Percentiles rank a stretch among this genome's conserved stretches.
Evolutionary conservation across 2,888 invertebrate species (phyloP).

Genomic region (Cordilura impudica): DNA sequence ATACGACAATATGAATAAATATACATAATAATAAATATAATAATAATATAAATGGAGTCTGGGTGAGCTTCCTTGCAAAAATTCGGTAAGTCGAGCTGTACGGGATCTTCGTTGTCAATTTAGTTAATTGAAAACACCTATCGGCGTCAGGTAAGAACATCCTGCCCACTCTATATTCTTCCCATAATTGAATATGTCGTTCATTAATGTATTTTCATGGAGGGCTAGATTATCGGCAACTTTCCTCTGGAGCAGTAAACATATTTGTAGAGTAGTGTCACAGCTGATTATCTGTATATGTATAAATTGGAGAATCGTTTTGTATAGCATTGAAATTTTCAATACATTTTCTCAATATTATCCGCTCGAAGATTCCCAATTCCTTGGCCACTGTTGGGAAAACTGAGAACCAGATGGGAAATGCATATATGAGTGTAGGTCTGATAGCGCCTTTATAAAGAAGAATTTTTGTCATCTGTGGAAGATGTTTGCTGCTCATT

Average conservation of each 20-base stretch:
- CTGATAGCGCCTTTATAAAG: not conserved
- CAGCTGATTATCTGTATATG: not conserved
- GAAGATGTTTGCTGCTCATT: not conserved
- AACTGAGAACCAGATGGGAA: slow-evolving; percentile 6
- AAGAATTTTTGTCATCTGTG: not conserved
- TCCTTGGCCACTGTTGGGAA: not conserved
- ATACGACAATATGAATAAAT: too few relatives aligned
- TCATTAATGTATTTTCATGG: too few relatives aligned
- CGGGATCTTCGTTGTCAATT: too few relatives aligned
- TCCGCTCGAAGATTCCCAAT: not conserved
- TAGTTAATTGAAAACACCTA: too few relatives aligned
- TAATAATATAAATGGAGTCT: too few relatives aligned
- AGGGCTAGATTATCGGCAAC: too few relatives aligned
- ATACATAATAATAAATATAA: too few relatives aligned
- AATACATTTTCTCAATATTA: not conserved
- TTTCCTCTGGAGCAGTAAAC: not conserved
- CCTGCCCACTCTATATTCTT: too few relatives aligned
- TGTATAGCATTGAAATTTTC: not conserved
- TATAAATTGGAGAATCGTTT: not conserved
- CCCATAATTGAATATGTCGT: too few relatives aligned
- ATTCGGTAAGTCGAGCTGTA: too few relatives aligned
- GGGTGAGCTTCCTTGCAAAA: too few relatives aligned
- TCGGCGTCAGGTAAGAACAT: too few relatives aligned
- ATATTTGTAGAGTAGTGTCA: not conserved
- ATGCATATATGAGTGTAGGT: not conserved